Conservation (phyloP, 2,888 invertebrate species). For the Lycocerus yunnanus region DNA sequence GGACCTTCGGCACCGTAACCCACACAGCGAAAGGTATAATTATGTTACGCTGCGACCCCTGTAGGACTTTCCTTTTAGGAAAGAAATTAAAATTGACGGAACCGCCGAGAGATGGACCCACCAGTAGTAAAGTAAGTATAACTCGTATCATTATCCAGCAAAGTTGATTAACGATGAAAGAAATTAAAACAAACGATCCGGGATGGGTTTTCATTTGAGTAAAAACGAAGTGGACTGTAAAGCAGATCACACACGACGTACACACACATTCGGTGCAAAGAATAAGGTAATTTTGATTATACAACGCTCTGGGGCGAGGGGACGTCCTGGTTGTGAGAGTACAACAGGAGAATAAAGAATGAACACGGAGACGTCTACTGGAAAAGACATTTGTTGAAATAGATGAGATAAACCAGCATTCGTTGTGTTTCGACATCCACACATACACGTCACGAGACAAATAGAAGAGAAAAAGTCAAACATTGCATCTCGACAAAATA, state of each 20-base stretch:
- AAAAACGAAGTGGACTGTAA: not conserved
- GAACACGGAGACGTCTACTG: not conserved
- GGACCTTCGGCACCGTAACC: no score
- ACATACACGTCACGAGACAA: not conserved
- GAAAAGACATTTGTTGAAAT: not conserved
- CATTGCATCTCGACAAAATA: not conserved
- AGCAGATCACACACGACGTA: not conserved
- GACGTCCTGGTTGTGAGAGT: not conserved
- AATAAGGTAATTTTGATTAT: not conserved
- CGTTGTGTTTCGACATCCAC: not conserved
- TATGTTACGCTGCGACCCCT: no score
- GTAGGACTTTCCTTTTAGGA: no score
- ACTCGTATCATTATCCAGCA: no score
- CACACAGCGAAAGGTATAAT: no score
- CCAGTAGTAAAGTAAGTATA: no score
- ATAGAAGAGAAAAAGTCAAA: not conserved
- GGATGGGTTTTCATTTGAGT: not conserved
- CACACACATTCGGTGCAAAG: not conserved
- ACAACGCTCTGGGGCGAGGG: not conserved
- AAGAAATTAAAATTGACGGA: no score
- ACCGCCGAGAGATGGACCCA: no score
- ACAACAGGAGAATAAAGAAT: not conserved
- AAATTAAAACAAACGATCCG: not conserved
- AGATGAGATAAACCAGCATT: not conserved
- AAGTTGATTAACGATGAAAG: not conserved